Base-by-base conservation (phyloP, 2,888 invertebrate genomes). In the Apodemia hepburni region DNA sequence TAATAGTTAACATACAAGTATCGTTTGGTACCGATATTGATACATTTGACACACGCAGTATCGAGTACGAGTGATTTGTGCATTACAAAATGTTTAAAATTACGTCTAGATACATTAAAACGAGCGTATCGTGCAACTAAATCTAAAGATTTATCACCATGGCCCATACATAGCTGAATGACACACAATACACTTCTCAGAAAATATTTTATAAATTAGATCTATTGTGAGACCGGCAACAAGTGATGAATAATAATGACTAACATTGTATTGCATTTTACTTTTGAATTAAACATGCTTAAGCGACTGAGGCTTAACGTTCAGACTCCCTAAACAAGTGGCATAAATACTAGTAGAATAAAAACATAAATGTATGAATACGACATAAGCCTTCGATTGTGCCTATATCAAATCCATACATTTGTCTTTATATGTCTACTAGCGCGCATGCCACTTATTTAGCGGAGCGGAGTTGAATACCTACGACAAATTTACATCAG, bases 401-500 rank as follows among this genome's bases (percentile, higher is more conserved):
- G 22, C 22, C 22, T 22, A 2, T 22, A 2, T 22, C 22, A 22
- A 22, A 22, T 22, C 22, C 22, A 22, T 22, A 22, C 22, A 2
- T 22, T 22, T 22, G 22, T 22, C 22, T 22, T 22, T 22, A 2
- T 22, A 22, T 22, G 22, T 22, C 22, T 22, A 22, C 22, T 22
- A 22, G 22, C 22, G 22, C 22, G 1, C 2, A 22, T 22, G 22
- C 22, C 2, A 22, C 22, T 2, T 22, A 22, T 22, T 22, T 22
- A 22, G 22, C 22, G 2, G 22, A 22, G 22, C 22, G 2, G 22
- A 83, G 82, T 81, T 73, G 73, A 79, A 80, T 84, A 76, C 81
- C 80, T 82, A 86, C 76, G 87, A 87, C 85, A 84, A 88, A 83
- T 82, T 81, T 85, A 85, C 84, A 85, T 79, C 74, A 68, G 77